These are phyloP conservation scores for Oreotrochilus melanogaster DNA, from an alignment of 2,113 vertebrate species.

Conservation along the genomic window DNA sequence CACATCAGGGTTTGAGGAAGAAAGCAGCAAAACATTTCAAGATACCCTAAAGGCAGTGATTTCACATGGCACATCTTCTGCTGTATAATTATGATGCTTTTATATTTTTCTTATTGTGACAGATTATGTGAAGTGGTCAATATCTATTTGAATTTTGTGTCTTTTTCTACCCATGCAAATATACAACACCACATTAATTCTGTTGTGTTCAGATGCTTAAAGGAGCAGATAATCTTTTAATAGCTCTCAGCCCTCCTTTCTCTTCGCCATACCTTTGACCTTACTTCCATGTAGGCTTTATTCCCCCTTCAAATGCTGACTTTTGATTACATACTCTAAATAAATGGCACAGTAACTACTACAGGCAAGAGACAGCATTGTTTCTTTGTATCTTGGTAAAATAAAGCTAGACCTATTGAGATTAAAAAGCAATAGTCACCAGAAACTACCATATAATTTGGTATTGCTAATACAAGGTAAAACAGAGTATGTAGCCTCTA, in stretches of 20 bases:
- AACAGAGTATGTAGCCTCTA: background rate
- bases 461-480: background rate
- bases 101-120: background rate
- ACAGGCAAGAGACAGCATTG: background rate
- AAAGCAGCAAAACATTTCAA: background rate
- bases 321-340: background rate
- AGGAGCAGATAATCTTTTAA: background rate
- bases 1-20: background rate
- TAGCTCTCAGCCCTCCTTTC: background rate
- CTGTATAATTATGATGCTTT: background rate
- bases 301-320: background rate
- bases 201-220: background rate
- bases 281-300: background rate
- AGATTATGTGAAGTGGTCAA: background rate
- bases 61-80: background rate
- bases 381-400: no score
- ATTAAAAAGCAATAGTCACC: background rate
- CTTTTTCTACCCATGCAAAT: background rate
- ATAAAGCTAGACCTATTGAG: background rate
- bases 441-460: background rate
- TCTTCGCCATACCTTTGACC: background rate
- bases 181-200: background rate
- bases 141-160: background rate
- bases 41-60: background rate
- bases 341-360: background rate